These are phyloP conservation scores for Sinocyclocheilus maitianheensis DNA, from an alignment of 2,113 vertebrate species.

Conservation along the genomic window DNA sequence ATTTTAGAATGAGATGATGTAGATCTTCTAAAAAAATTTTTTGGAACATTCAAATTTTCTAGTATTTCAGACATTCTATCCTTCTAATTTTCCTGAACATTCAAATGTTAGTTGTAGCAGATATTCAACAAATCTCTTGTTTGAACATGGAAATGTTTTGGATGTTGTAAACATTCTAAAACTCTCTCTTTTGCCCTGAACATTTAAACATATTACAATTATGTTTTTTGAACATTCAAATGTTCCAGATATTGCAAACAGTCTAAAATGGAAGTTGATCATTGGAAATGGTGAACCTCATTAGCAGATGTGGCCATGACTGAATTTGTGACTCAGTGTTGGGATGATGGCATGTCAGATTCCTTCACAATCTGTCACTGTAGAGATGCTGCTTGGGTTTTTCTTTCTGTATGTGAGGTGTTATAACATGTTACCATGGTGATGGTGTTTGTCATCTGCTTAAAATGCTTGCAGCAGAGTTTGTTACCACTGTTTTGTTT, in stretches of 20 bases:
- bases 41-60: no score
- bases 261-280: background rate
- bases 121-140: background rate
- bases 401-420: constrained; percentile 1
- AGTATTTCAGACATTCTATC: no score
- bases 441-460: constrained; percentile 13
- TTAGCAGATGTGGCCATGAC: background rate
- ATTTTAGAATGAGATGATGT: no score
- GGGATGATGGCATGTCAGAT: background rate
- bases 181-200: background rate
- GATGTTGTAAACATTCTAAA: background rate
- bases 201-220: background rate
- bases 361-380: background rate
- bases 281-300: background rate
- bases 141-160: background rate
- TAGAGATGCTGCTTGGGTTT: background rate
- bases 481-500: background rate
- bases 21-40: no score
- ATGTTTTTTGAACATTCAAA: background rate
- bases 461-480: constrained; percentile 12
- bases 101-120: background rate
- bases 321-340: background rate
- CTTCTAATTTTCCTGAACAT: no score
- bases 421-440: constrained; percentile 25
- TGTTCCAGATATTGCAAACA: no score